These are phyloP conservation scores for Psittacula cyanocephala DNA, from an alignment of 2,113 vertebrate genomes.

Conservation along the genomic window DNA sequence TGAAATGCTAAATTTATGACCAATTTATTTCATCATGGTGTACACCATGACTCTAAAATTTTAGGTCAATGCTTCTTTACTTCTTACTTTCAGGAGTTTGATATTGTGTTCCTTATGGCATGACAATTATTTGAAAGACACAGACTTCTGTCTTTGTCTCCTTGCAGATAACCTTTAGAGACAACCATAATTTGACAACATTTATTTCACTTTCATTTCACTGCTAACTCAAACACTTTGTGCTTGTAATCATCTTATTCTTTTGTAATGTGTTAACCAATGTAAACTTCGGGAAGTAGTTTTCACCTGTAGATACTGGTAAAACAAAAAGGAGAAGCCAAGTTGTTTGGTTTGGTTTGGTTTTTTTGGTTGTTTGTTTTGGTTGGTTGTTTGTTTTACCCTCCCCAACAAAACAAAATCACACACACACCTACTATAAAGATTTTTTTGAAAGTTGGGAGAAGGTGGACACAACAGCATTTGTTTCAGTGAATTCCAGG, in stretches of 20 bases:
- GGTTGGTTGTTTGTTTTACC: not conserved
- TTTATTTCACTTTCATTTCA: not conserved
- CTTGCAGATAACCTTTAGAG: not conserved
- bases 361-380: not conserved
- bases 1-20: not conserved
- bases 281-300: not conserved
- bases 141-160: not conserved
- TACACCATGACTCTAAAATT: not conserved
- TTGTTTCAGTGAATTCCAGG: not conserved
- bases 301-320: not conserved
- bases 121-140: not conserved
- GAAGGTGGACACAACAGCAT: not conserved
- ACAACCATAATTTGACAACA: not conserved
- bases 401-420: not conserved
- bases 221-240: not conserved
- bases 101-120: not conserved
- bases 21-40: not conserved
- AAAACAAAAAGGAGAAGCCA: not conserved
- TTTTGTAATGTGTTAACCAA: not conserved
- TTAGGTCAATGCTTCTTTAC: not conserved
- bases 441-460: not conserved
- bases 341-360: not conserved
- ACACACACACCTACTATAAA: not conserved
- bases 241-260: not conserved
- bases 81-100: not conserved